Conservation (phyloP, 2,888 invertebrate genomes). For the Perizoma flavofasciatum region DNA sequence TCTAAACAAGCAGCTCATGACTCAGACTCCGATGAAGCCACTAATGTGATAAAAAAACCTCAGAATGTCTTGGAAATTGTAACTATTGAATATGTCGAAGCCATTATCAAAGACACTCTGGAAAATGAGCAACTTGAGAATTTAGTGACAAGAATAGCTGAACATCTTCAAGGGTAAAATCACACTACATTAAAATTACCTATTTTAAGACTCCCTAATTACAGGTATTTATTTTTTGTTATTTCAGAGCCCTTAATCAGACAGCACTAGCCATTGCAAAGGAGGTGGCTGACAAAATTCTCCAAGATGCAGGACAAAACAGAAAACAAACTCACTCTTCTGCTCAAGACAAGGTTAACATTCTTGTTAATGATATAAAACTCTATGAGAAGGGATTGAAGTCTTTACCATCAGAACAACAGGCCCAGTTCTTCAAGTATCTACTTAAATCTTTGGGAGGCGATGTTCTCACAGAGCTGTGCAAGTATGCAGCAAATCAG, state of each 20-base stretch:
- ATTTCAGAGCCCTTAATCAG: conserved; percentile 86
- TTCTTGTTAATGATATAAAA: conserved; percentile 88
- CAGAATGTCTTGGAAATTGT: conserved; percentile 85
- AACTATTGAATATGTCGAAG: conserved; percentile 86
- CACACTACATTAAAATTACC: conserved; percentile 15
- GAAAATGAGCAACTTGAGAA: conserved; percentile 90
- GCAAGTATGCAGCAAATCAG: conserved; percentile 91
- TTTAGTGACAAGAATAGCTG: conserved; percentile 87
- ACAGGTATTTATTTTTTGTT: conserved; percentile 8
- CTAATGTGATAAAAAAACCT: conserved; percentile 66
- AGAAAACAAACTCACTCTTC: conserved; percentile 91
- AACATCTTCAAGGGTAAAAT: conserved; percentile 86
- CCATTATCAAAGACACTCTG: conserved; percentile 82
- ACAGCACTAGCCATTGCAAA: conserved; percentile 87
- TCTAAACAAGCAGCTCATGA: conserved; percentile 84
- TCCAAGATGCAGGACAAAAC: conserved; percentile 87
- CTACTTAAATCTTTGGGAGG: conserved; percentile 92
- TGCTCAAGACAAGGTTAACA: conserved; percentile 92
- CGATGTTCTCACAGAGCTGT: conserved; percentile 91
- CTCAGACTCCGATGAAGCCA: conserved; percentile 87
- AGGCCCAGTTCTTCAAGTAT: conserved; percentile 90
- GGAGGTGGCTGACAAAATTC: conserved; percentile 88
- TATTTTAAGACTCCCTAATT: too few species aligned
- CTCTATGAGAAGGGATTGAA: conserved; percentile 92
- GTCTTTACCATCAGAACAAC: conserved; percentile 84